Base-by-base conservation (phyloP, 2,888 invertebrate species). In the Brachyopa scutellaris region DNA sequence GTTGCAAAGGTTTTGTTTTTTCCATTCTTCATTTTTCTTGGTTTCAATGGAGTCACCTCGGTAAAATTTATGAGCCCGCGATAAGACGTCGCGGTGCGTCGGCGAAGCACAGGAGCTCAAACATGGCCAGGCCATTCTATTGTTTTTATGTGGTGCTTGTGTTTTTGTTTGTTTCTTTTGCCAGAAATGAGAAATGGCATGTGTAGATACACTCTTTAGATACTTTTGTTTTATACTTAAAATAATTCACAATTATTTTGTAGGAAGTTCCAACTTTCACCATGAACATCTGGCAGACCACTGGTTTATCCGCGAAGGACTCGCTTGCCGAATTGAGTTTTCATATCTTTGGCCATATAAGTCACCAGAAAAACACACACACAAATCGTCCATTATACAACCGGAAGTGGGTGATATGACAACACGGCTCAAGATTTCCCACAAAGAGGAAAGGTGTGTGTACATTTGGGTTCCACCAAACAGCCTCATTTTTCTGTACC, bases 191-290 rank as follows among this genome's bases (percentile, higher is more conserved):
- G 76, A 82, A 77, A 82, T 77, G 40, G 64, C 70, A 49, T 77
- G 59, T 61, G 61, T 42, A 62, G 49, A 59, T 73, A 47, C 62
- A 47, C 45, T 36, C 26, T 9, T 15, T 9, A 62, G 45, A 55
- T 66, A 66, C 40, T 67, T 69, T 59, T 64, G 49, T 77, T 70
- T 77, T 72, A 82, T 64, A 33, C 64, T 64, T 45, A n/a, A 82
- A 66, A 82, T 82, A 70, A 82, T 82, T 82, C 82, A 82, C 82
- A 82, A 82, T 77, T 77, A 77, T 70, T 72, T 64, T n/a, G n/a
- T n/a, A n/a, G n/a, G n/a, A n/a, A 29, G 64, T 57, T 51, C n/a
- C 55, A 53, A 82, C 82, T 82, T 82, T 82, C 82, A 77, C 82
- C 11, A 11, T 38, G 2, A 1, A 9, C 45, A 36, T 7, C 13